Conservation (phyloP, 2,888 invertebrate species). For the Lycaena phlaeas region DNA sequence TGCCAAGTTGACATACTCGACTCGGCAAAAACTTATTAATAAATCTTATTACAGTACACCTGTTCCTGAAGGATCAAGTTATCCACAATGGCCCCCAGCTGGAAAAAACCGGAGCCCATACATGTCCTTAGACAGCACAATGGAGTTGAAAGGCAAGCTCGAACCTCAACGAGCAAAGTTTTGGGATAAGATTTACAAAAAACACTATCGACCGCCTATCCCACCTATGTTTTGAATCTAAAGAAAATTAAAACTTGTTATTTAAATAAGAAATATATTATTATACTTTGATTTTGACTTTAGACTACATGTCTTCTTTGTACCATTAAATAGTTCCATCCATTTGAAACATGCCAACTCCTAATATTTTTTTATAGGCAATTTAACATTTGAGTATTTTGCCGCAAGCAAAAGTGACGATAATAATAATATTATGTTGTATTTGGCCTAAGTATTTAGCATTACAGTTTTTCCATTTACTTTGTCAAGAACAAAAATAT, state of each 20-base stretch:
- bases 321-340: too few species aligned
- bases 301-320: too few species aligned
- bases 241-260: neutral
- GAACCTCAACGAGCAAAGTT: neutral
- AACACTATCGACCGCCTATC: neutral
- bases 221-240: constrained; percentile 10
- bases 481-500: too few species aligned
- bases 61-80: neutral
- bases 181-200: constrained; percentile 5
- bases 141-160: neutral
- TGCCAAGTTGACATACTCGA: neutral
- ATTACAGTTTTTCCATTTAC: too few species aligned
- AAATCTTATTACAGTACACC: neutral
- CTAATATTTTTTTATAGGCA: too few species aligned
- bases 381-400: too few species aligned
- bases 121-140: neutral
- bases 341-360: too few species aligned
- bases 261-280: too few species aligned
- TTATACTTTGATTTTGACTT: too few species aligned
- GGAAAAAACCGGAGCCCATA: neutral
- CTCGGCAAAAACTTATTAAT: neutral
- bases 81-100: neutral
- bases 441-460: too few species aligned
- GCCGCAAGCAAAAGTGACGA: too few species aligned
- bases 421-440: too few species aligned